Percentiles rank a stretch among this genome's conserved stretches.
phyloP scores from a whole-genome alignment of 2,797 vertebrate species.

The Dicrostonyx torquatus region DNA sequence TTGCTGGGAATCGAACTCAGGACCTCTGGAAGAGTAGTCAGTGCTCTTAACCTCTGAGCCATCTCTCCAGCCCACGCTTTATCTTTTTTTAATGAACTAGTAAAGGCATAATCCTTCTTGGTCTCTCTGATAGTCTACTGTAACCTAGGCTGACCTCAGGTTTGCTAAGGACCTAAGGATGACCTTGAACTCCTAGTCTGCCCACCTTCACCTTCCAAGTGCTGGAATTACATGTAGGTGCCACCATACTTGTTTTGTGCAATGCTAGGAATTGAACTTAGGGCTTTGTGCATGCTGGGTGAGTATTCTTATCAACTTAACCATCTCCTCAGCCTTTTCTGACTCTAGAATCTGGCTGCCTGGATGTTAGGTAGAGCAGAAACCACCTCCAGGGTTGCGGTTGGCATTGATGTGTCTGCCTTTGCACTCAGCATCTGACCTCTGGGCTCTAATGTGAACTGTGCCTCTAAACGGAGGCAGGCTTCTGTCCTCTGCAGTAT shows the following conservation, averaged over 20 bases:
- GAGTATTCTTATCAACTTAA: not conserved
- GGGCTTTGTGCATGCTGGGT: not conserved
- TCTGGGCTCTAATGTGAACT: too few species aligned
- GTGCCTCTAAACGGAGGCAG: not conserved
- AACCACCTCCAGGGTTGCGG: not conserved
- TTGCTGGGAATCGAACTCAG: too few species aligned
- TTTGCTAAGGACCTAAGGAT: not conserved
- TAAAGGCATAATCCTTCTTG: not conserved
- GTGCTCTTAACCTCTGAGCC: too few species aligned
- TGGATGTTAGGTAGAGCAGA: not conserved
- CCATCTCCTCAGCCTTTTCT: not conserved
- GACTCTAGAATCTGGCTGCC: not conserved
- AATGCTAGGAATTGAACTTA: not conserved
- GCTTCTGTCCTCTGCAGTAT: not conserved
- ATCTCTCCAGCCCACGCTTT: too few species aligned
- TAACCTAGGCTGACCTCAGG: not conserved
- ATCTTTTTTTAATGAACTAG: not conserved
- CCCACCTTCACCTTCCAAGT: not conserved
- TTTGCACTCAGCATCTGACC: not conserved
- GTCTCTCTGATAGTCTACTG: not conserved
- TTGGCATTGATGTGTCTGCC: not conserved
- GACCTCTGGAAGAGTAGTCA: too few species aligned
- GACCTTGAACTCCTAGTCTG: not conserved
- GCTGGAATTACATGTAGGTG: not conserved
- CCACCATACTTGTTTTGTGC: not conserved